Conservation (phyloP, 2,797 vertebrate genomes). For the Triplophysa yarkandensis region DNA sequence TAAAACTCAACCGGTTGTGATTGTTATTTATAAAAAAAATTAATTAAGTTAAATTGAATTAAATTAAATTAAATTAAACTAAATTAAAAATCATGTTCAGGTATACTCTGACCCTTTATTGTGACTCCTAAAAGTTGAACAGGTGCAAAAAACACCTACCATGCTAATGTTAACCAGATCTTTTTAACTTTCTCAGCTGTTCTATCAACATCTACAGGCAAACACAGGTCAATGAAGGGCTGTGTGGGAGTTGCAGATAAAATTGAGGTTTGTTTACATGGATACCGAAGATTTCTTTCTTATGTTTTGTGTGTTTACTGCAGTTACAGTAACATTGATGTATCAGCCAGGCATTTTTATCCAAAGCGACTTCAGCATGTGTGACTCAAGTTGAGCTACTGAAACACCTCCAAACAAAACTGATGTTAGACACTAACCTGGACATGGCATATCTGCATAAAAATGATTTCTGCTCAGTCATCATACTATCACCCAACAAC, state of each 20-base stretch:
- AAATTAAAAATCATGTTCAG: no score
- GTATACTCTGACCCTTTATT: no score
- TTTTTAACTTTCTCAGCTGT: background rate
- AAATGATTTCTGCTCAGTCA: constrained; percentile 19
- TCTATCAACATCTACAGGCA: constrained; percentile 34
- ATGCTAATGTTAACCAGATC: no score
- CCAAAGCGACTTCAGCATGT: no score
- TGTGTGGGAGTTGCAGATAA: constrained; percentile 53
- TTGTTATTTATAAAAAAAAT: no score
- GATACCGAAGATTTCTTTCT: constrained; percentile 45
- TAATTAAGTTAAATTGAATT: no score
- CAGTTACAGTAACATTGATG: background rate
- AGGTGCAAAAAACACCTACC: no score
- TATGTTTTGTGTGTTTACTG: constrained; percentile 15
- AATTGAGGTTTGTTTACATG: constrained; percentile 47
- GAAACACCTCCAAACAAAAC: background rate
- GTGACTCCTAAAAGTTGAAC: no score
- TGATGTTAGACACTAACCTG: background rate
- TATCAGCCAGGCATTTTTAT: no score
- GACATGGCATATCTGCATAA: constrained; percentile 8
- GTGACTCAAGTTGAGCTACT: no score
- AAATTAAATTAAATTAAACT: no score
- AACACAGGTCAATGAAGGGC: constrained; percentile 47
- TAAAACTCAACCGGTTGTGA: no score
- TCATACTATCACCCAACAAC: background rate